Percentiles rank a stretch among this genome's conserved stretches.
Conservation (phyloP, 1,140 invertebrate genomes). For the Dreissena polymorpha region DNA sequence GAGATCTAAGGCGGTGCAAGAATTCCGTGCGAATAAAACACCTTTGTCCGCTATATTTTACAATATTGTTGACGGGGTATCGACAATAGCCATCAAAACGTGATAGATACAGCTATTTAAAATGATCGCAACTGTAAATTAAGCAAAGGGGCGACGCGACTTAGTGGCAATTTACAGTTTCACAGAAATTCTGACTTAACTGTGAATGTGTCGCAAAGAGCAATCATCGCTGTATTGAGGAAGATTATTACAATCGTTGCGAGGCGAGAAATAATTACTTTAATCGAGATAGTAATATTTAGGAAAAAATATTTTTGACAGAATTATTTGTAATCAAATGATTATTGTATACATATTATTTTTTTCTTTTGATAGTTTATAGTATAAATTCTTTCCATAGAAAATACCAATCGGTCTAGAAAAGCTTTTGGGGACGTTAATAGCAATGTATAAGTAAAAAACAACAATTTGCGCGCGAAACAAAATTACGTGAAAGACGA, state of each 20-base stretch:
- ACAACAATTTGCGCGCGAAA: too few species aligned
- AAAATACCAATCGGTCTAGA: too few species aligned
- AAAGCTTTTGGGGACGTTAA: too few species aligned
- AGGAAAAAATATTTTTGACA: background rate
- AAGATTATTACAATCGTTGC: background rate
- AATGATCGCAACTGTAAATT: constrained; percentile 38
- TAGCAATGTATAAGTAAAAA: too few species aligned
- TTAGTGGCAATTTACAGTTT: constrained; percentile 43
- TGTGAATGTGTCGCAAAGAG: constrained; percentile 23
- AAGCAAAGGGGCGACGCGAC: constrained; percentile 28
- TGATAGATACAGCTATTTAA: constrained; percentile 1
- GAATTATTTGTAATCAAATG: background rate
- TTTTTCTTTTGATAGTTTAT: background rate
- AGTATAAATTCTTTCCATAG: too few species aligned
- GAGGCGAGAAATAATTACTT: background rate
- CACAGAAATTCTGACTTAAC: constrained; percentile 7
- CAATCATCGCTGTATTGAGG: background rate
- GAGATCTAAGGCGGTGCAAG: background rate
- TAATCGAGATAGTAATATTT: constrained; percentile 24
- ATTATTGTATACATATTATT: background rate
- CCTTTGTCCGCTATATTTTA: constrained; percentile 8
- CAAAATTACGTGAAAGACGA: too few species aligned
- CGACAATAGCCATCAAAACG: background rate
- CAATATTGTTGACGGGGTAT: background rate
- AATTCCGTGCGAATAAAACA: constrained; percentile 3